Base-by-base conservation (phyloP, 2,888 invertebrate genomes). In the Chouioia cunea region DNA sequence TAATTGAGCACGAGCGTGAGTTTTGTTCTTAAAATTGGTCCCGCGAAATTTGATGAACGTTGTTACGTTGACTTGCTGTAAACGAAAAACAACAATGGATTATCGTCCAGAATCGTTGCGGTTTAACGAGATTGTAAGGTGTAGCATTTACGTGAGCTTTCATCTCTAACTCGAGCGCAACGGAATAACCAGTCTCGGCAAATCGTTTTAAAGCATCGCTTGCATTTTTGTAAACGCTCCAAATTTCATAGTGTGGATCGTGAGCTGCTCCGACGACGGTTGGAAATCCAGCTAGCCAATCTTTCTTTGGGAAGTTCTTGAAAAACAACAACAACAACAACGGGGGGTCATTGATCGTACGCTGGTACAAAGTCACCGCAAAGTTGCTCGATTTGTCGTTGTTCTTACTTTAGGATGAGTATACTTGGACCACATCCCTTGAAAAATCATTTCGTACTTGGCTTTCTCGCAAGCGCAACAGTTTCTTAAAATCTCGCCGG, bases 401-500 rank as follows among this genome's bases (percentile, higher is more conserved):
- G n/a, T n/a, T n/a, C 48, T 65, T 75, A 82, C 85, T 87, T 94
- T 97, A 0, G 99, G 98, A 85, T 99, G 99, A 0, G 97, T 97
- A 81, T 93, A 91, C 77, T 94, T 91, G 0, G 97, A 97, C 99
- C 99, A 99, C 65, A 97, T 89, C 0, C 99, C 99, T 86, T 97
- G 93, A 83, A 94, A 99, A 84, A 84, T 86, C 81, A 94, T 93
- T 86, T 91, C 93, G 85, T 99, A 99, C 85, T 97, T 96, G 69
- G 98, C 99, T 81, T 97, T 96, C 81, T 97, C 97, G 84, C 97
- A 97, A 8, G 97, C 96, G 86, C 97, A 97, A 84, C 97, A 97
- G 75, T 90, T 89, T 0, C 74, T 57, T 66, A 88, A 86, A 2
- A 81, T 78, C 4, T 86, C 87, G 43, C 84, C 87, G 62, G 84